These are phyloP conservation scores for Ormyrus labotus DNA, from an alignment of 2,888 invertebrate species.

Conservation along the genomic window DNA sequence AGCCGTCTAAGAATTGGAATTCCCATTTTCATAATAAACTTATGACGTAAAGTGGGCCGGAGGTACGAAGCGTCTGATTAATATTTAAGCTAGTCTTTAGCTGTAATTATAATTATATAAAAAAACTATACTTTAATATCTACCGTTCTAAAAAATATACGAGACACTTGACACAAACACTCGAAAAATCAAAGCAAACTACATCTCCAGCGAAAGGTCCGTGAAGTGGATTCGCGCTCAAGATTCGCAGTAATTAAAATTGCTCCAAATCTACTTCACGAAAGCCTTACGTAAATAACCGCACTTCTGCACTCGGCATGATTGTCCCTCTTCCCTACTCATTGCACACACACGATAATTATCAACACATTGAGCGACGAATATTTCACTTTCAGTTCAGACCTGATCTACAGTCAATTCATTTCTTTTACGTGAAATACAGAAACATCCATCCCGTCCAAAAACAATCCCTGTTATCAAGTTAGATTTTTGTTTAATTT, in stretches of 20 bases:
- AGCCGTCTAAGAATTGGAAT: slow-evolving; percentile 33
- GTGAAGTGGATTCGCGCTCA: slow-evolving; percentile 29
- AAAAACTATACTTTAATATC: slow-evolving; percentile 27
- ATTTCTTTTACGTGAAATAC: neutral
- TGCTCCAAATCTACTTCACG: slow-evolving; percentile 34
- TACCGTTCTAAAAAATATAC: slow-evolving; percentile 22
- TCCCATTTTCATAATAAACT: slow-evolving; percentile 40
- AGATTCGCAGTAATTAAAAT: slow-evolving; percentile 20
- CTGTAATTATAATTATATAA: slow-evolving; percentile 27
- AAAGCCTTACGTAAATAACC: slow-evolving; percentile 27
- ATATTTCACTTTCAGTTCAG: slow-evolving; percentile 41
- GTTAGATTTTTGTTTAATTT: slow-evolving; percentile 26
- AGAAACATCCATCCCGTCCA: slow-evolving; percentile 14
- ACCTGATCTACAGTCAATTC: slow-evolving; percentile 6
- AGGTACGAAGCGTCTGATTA: slow-evolving; percentile 51
- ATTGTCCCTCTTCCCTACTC: slow-evolving; percentile 16
- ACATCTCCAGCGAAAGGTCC: slow-evolving; percentile 2
- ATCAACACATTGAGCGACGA: slow-evolving; percentile 19
- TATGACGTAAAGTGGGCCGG: slow-evolving; percentile 57
- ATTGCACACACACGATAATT: slow-evolving; percentile 16
- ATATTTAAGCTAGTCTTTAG: slow-evolving; percentile 41
- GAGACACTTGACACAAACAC: slow-evolving; percentile 47
- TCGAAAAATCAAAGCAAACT: slow-evolving; percentile 30
- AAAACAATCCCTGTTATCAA: slow-evolving; percentile 8
- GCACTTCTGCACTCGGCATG: slow-evolving; percentile 56